Evolutionary conservation across 2,113 vertebrate species (phyloP).

Genomic region (Siniperca knerii): DNA sequence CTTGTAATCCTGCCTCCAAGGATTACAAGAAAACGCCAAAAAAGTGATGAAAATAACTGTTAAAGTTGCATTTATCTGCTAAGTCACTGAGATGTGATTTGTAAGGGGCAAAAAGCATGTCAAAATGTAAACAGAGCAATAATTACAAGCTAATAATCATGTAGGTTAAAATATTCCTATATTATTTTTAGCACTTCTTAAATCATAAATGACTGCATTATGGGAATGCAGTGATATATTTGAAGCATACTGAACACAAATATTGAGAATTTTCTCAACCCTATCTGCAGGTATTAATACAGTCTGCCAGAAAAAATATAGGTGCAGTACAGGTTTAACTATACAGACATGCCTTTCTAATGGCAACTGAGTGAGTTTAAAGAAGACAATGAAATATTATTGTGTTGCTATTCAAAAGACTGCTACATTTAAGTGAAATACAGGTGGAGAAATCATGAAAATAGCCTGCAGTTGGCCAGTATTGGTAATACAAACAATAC

Average conservation of each 20-base stretch:
- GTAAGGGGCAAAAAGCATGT: neutral
- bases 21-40: neutral
- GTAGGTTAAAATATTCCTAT: neutral
- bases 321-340: neutral
- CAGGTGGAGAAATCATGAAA: neutral
- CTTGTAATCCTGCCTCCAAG: conserved; percentile 4
- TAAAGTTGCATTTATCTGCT: neutral
- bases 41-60: neutral
- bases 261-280: neutral
- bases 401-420: neutral
- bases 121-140: neutral
- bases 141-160: neutral
- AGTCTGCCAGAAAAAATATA: neutral
- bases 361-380: neutral
- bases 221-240: neutral
- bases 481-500: neutral
- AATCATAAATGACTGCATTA: neutral
- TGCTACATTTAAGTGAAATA: neutral
- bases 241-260: neutral
- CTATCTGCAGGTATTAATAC: neutral
- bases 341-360: neutral
- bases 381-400: neutral
- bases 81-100: neutral
- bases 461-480: neutral
- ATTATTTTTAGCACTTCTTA: neutral